A percentile compares a stretch with the other conserved stretches of the same genome.
phyloP scores from a whole-genome alignment of 2,888 invertebrate species.

The Bedellia somnulentella region DNA sequence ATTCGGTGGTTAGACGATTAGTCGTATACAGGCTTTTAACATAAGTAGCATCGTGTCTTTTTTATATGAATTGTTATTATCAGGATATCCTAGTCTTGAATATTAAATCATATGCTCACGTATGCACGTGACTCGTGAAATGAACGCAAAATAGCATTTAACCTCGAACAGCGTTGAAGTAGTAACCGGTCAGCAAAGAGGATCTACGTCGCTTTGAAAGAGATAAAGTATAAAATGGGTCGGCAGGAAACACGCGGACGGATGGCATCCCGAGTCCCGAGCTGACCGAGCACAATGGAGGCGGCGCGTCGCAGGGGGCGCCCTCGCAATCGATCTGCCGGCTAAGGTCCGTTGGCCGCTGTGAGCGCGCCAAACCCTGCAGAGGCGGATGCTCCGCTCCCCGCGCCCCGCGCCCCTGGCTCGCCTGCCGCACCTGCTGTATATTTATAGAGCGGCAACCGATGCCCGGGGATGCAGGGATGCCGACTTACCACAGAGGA shows the following conservation, averaged over 20 bases:
- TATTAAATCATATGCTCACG: too few species aligned
- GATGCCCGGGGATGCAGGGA: conserved; percentile 48
- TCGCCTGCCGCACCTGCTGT: conserved; percentile 51
- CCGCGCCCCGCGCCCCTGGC: conserved; percentile 29
- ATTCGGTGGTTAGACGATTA: too few species aligned
- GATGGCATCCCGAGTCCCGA: conserved; percentile 54
- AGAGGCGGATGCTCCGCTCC: conserved; percentile 49
- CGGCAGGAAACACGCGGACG: conserved; percentile 20
- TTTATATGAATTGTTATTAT: too few species aligned
- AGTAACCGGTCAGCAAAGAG: too few species aligned
- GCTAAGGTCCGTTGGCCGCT: conserved; percentile 61
- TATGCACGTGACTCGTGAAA: too few species aligned
- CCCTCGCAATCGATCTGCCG: conserved; percentile 62
- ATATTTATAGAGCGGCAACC: conserved; percentile 53
- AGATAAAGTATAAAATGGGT: conserved; percentile 20
- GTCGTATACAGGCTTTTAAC: too few species aligned
- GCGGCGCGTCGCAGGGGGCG: conserved; percentile 57
- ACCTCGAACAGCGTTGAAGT: too few species aligned
- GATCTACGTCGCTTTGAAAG: too few species aligned
- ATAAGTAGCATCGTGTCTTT: too few species aligned
- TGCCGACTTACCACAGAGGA: conserved; percentile 16
- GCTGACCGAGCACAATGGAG: conserved; percentile 52
- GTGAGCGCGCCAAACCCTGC: conserved; percentile 49
- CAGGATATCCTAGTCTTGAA: too few species aligned
- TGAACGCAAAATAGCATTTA: too few species aligned